Evolutionary conservation across 2,797 vertebrate species (phyloP).

Genomic region (Catostomus latipinnis): DNA sequence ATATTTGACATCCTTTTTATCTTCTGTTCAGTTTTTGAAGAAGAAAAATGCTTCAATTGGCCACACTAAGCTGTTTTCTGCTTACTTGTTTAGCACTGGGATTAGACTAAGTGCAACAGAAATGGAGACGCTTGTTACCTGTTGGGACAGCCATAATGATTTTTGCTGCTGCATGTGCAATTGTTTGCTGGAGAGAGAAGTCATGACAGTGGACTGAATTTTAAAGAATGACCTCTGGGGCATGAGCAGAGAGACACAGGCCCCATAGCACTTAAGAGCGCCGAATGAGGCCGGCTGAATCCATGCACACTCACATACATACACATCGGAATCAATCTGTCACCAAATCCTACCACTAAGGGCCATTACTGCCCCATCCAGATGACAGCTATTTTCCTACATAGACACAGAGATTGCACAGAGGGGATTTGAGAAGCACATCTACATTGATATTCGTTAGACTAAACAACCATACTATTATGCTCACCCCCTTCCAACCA

Average conservation of each 20-base stretch:
- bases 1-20: neutral
- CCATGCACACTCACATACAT: neutral
- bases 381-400: constrained; percentile 53
- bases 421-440: constrained; percentile 19
- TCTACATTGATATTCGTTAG: neutral
- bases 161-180: constrained; percentile 16
- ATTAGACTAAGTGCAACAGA: constrained; percentile 6
- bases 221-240: constrained; percentile 44
- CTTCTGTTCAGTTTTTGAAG: too few relatives aligned
- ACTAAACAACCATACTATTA: too few relatives aligned
- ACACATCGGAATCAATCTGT: constrained; percentile 26
- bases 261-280: constrained; percentile 44
- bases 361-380: constrained; percentile 49
- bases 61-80: too few relatives aligned
- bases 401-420: constrained; percentile 33
- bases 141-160: constrained; percentile 16
- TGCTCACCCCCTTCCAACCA: too few relatives aligned
- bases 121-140: constrained; percentile 21
- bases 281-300: constrained; percentile 24
- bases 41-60: too few relatives aligned
- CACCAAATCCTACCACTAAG: constrained; percentile 49
- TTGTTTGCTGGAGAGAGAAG: constrained; percentile 1
- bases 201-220: constrained; percentile 46
- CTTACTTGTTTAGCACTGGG: too few relatives aligned
- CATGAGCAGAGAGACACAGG: constrained; percentile 22